A percentile compares a stretch with the other conserved stretches of the same genome.
Conservation (phyloP, 2,113 vertebrate species). For the Barnardius zonarius region DNA sequence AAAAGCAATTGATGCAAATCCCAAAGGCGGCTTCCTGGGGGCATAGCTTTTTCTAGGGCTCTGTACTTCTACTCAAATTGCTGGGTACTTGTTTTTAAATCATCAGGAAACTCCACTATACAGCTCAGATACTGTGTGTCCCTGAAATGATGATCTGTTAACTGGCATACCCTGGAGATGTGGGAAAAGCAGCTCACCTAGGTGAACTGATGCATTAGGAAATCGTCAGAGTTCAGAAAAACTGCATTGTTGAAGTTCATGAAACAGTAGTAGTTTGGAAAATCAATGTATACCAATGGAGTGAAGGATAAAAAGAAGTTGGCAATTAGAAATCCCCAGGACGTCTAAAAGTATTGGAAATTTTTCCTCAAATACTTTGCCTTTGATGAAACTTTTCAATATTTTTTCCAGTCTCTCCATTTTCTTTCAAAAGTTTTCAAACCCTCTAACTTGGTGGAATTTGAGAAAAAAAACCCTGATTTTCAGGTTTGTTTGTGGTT, state of each 20-base stretch:
- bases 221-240: background rate
- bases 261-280: background rate
- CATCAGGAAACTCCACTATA: no score
- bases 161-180: accelerated
- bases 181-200: background rate
- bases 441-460: background rate
- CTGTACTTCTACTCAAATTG: background rate
- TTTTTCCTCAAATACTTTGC: background rate
- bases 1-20: background rate
- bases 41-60: background rate
- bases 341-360: background rate
- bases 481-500: background rate
- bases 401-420: background rate
- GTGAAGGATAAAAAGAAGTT: background rate
- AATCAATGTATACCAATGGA: background rate
- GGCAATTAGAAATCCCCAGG: background rate
- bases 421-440: background rate
- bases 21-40: background rate
- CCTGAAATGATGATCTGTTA: background rate
- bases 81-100: background rate
- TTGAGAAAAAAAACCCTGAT: accelerated
- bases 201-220: background rate
- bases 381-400: background rate
- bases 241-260: background rate
- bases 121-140: background rate